These are phyloP conservation scores for Caprella mutica DNA, from an alignment of 2,888 invertebrate genomes.

Conservation along the genomic window DNA sequence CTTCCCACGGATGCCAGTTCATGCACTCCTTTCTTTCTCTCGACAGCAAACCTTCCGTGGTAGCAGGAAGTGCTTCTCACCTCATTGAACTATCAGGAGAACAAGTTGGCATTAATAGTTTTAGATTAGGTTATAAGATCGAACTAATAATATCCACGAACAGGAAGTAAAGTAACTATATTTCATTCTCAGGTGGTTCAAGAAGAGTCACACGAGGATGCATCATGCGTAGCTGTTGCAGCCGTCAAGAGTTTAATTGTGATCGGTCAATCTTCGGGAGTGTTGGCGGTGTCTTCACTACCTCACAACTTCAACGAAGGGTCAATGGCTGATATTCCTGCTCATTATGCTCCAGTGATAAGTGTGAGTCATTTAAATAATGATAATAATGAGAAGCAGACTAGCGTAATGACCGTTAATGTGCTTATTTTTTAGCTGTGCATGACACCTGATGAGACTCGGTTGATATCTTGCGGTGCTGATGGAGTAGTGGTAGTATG, in stretches of 20 bases:
- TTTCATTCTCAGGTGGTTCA: constrained; percentile 5
- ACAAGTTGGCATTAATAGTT: constrained; percentile 13
- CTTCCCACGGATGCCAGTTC: neutral
- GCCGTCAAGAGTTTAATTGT: constrained; percentile 21
- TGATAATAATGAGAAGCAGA: neutral
- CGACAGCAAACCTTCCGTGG: constrained; percentile 16
- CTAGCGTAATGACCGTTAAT: neutral
- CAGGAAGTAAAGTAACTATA: too few relatives aligned
- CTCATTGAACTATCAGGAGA: constrained; percentile 20
- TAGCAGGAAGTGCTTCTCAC: constrained; percentile 10
- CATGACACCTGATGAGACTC: constrained; percentile 25
- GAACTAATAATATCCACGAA: too few relatives aligned
- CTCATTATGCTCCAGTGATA: constrained; percentile 5
- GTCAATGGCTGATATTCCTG: neutral
- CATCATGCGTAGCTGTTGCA: constrained; percentile 14
- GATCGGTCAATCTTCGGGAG: constrained; percentile 17
- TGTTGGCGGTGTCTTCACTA: constrained; percentile 14
- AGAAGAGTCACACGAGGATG: constrained; percentile 5
- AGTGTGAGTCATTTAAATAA: constrained; percentile 4
- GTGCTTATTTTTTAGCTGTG: constrained; percentile 17
- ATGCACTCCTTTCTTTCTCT: constrained; percentile 14
- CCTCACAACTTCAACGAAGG: constrained; percentile 22
- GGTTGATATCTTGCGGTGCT: constrained; percentile 25
- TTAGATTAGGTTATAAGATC: too few relatives aligned
- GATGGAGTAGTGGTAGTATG: constrained; percentile 30